phyloP scores from a whole-genome alignment of 53 echinoderm and acorn worm genomes.

The Echinarachnius parma region DNA sequence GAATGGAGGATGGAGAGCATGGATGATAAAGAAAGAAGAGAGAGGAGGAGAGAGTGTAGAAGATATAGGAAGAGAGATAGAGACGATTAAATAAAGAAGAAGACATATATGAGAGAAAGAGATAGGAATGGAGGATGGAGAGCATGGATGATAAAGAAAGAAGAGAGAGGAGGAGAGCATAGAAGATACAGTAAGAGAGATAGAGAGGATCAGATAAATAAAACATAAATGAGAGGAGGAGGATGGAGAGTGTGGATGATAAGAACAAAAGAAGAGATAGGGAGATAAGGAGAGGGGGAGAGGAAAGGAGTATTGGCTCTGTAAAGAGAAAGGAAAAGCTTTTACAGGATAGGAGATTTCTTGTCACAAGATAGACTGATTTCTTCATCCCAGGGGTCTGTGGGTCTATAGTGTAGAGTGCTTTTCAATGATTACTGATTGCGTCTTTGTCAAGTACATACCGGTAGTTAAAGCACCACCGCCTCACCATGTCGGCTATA shows the following conservation, averaged over 20 bases:
- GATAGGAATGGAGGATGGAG: no score
- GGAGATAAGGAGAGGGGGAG: not conserved
- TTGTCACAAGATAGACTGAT: not conserved
- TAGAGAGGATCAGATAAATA: no score
- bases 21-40: no score
- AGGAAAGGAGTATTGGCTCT: not conserved
- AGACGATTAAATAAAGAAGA: no score
- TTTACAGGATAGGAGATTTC: conserved; percentile 2
- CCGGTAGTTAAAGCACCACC: not conserved
- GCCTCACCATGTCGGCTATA: not conserved
- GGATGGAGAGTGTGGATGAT: not conserved
- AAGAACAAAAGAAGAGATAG: not conserved
- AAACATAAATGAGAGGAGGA: not conserved
- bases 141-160: no score
- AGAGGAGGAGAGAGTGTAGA: no score
- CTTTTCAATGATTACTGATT: conserved; percentile 8
- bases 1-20: no score
- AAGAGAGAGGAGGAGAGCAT: no score
- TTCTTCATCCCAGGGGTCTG: not conserved
- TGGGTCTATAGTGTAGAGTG: not conserved
- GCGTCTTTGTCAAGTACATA: not conserved
- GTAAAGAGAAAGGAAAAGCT: not conserved
- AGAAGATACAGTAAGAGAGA: no score
- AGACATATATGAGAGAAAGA: no score
- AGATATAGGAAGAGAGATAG: no score